Conservation (phyloP, 2,888 invertebrate genomes). For the Strigamia transsilvanica region DNA sequence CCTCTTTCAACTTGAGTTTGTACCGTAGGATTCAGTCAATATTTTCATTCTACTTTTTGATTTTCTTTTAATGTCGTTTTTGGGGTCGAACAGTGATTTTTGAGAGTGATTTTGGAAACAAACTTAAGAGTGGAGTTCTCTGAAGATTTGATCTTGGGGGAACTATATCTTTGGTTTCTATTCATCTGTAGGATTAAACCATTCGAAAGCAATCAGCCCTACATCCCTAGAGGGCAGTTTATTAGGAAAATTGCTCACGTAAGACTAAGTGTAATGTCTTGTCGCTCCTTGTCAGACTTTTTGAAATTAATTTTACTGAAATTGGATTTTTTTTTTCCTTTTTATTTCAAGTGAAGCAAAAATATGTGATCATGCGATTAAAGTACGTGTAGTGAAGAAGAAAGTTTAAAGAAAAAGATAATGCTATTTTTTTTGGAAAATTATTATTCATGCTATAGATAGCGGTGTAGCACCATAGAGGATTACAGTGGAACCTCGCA, state of each 20-base stretch:
- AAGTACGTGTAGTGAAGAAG: not conserved
- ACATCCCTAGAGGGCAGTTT: conserved; percentile 38
- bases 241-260: conserved; percentile 42
- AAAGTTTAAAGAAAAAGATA: not conserved
- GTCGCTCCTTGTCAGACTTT: conserved; percentile 41
- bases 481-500: too few species aligned
- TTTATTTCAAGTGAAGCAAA: conserved; percentile 2
- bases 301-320: conserved; percentile 47
- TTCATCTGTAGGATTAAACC: conserved; percentile 41
- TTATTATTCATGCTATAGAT: too few species aligned
- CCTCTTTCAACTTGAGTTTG: not conserved
- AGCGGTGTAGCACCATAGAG: too few species aligned
- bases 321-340: conserved; percentile 17
- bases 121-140: conserved; percentile 1
- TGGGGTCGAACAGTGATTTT: not conserved
- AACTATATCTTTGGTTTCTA: conserved; percentile 45
- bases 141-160: conserved; percentile 17
- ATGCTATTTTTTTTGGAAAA: too few species aligned
- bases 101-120: conserved; percentile 4
- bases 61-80: not conserved
- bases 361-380: not conserved
- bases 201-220: conserved; percentile 38
- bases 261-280: conserved; percentile 49
- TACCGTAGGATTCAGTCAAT: not conserved
- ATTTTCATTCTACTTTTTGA: not conserved